Evolutionary conservation across 2,797 vertebrate species (phyloP).

Genomic region (Erethizon dorsatum): DNA sequence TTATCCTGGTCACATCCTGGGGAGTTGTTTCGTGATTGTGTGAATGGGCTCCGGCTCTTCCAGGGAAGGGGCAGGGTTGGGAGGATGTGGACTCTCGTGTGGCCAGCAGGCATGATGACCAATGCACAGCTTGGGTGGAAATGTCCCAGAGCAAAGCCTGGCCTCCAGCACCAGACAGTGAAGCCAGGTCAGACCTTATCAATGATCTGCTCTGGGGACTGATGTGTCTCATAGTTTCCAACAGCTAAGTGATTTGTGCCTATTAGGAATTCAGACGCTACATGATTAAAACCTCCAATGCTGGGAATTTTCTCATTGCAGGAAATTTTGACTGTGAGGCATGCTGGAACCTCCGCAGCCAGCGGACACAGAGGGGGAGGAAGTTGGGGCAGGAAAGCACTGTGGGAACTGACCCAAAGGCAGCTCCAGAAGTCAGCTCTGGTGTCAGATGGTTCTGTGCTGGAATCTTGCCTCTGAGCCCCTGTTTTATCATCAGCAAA

Average conservation of each 20-base stretch:
- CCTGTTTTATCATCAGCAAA: not conserved
- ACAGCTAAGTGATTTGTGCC: constrained; percentile 64
- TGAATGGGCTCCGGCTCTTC: constrained; percentile 84
- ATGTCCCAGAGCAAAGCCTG: constrained; percentile 18
- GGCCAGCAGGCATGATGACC: constrained; percentile 78
- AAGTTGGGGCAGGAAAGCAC: constrained; percentile 51
- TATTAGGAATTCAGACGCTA: constrained; percentile 69
- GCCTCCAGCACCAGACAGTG: not conserved
- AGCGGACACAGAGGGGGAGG: not conserved
- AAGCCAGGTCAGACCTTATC: constrained; percentile 51
- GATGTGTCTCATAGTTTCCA: constrained; percentile 77
- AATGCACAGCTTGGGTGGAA: constrained; percentile 59
- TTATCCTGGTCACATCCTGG: constrained; percentile 84
- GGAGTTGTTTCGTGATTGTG: constrained; percentile 81
- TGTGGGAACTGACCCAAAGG: constrained; percentile 54
- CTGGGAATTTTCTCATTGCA: constrained; percentile 82
- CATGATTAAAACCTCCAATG: constrained; percentile 73
- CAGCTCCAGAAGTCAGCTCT: not conserved
- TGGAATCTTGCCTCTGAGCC: not conserved
- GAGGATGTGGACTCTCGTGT: constrained; percentile 86
- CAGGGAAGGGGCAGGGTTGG: constrained; percentile 84
- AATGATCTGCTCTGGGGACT: constrained; percentile 2
- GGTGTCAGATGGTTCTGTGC: not conserved
- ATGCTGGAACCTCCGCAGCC: constrained; percentile 71
- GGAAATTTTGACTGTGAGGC: constrained; percentile 81